A percentile compares a stretch with the other conserved stretches of the same genome.
phyloP scores from a whole-genome alignment of 2,113 vertebrate species.

The Panthera uncia region DNA sequence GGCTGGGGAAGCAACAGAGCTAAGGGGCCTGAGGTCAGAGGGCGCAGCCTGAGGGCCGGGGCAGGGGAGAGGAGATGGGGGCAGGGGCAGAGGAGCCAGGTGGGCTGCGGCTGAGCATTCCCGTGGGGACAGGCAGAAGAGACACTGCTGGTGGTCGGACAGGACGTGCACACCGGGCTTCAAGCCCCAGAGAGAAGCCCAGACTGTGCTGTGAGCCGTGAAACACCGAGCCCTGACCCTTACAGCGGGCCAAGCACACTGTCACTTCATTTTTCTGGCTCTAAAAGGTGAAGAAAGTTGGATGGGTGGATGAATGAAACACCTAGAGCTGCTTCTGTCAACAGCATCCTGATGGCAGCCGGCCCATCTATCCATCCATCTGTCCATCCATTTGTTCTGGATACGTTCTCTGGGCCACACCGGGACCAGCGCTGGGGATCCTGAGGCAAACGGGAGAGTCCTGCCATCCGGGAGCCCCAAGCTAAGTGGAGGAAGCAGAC shows the following conservation, averaged over 20 bases:
- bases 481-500: not conserved
- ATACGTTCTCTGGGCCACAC: not conserved
- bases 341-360: not conserved
- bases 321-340: not conserved
- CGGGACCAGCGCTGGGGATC: not conserved
- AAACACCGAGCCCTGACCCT: not conserved
- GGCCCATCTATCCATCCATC: not conserved
- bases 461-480: not conserved
- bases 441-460: not conserved
- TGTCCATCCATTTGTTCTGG: not conserved
- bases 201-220: not conserved
- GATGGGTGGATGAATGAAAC: not conserved
- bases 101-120: not conserved
- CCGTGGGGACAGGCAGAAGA: not conserved
- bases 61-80: accelerated
- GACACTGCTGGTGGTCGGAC: not conserved
- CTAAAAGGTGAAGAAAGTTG: not conserved
- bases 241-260: not conserved
- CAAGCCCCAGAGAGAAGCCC: not conserved
- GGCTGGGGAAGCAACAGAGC: not conserved
- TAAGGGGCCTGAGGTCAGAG: not conserved
- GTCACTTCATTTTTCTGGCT: not conserved
- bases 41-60: not conserved
- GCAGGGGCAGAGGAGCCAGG: not conserved
- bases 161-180: not conserved